These are phyloP conservation scores for Yasuhikotakia modesta DNA, from an alignment of 2,797 vertebrate genomes.

Conservation along the genomic window DNA sequence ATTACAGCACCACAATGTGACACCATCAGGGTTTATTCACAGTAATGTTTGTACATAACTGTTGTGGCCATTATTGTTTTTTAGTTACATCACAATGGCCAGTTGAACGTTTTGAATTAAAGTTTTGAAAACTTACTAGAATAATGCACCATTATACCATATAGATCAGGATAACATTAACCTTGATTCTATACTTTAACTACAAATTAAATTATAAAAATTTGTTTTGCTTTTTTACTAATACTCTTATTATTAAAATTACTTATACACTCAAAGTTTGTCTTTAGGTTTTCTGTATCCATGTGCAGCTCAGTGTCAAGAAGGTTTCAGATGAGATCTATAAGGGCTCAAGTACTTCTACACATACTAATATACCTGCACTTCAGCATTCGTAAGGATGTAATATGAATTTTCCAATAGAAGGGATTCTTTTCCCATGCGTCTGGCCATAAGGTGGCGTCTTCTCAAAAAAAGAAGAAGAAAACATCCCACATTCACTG, in stretches of 20 bases:
- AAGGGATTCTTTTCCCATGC: constrained; percentile 95
- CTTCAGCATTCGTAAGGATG: constrained; percentile 82
- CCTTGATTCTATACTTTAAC: no score
- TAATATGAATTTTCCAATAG: constrained; percentile 97
- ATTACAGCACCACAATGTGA: no score
- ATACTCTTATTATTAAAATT: no score
- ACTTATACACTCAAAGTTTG: constrained; percentile 46
- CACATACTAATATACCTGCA: neutral
- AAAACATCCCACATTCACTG: neutral
- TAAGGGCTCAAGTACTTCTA: neutral
- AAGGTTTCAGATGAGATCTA: constrained; percentile 12
- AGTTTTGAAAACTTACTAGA: no score
- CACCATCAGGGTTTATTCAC: no score
- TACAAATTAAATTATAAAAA: no score
- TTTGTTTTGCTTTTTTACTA: no score
- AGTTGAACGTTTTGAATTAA: no score
- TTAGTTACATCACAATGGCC: no score
- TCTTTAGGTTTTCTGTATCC: constrained; percentile 58
- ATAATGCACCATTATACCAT: no score
- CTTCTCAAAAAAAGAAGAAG: constrained; percentile 88
- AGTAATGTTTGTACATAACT: no score
- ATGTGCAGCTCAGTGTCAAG: constrained; percentile 46
- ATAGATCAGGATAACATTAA: neutral
- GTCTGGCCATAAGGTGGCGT: constrained; percentile 91
- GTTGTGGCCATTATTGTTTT: no score